Evolutionary conservation across 2,888 invertebrate genomes (phyloP), one percentile per base, ranked within the genome.

Genomic region (Drosophila longiperda): DNA sequence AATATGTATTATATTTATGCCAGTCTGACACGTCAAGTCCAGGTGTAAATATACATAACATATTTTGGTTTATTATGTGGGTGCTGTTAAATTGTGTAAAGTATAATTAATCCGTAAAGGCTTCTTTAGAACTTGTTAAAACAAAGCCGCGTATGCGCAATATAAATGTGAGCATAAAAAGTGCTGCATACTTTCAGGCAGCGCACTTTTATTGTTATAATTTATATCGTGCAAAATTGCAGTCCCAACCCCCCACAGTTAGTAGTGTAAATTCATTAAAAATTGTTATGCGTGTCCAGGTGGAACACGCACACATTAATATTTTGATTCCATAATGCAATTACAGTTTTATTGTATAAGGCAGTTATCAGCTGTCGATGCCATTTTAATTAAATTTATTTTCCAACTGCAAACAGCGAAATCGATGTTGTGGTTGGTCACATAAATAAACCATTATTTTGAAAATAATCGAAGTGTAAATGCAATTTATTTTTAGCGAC

Each of bases 331-430:
- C 69, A 69, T 68, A 81, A 81, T 76, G 73, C 70, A 66, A 74
- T 83, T 83, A 40, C 38, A 33, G 23, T 67, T 70, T 71, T 65
- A 70, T 55, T 62, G 50, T 60, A 79, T 66, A 54, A 33, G 45
- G 17, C 40, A 26, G 20, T n/a, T 34, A 48, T 55, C 67, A 52
- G 64, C 40, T 33, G 11, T 12, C n/a, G 52, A 36, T 45, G 66
- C n/a, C 48, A 50, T 60, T 70, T 72, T 75, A 86, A 89, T 87
- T 86, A 65, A 78, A 80, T 80, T 78, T 53, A 54, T 57, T 59
- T 48, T 53, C 48, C 57, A 66, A 50, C 62, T 50, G 72, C 55
- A 63, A 66, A 66, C 70, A 73, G 59, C 54, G 53, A 63, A 58
- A 34, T 38, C n/a, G 26, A 54, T 65, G 12, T 23, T 36, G 34